Conservation (phyloP, 2,888 invertebrate species). For the Drosophila neotestacea region DNA sequence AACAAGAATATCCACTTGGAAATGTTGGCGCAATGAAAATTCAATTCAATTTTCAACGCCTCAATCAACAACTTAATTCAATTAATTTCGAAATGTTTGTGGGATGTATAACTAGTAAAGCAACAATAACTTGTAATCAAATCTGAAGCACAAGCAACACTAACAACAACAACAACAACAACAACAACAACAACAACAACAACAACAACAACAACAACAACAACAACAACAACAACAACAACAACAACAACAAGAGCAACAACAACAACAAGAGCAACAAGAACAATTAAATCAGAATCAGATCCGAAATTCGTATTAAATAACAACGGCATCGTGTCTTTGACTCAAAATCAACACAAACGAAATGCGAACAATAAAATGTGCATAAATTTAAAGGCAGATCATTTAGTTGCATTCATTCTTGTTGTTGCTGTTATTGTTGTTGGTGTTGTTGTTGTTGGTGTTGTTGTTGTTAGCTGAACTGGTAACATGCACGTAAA, state of each 20-base stretch:
- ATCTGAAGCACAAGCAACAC: conserved; percentile 13
- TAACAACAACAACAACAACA: conserved; percentile 9
- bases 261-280: conserved; percentile 1
- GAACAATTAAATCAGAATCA: conserved; percentile 29
- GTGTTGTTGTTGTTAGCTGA: conserved; percentile 25
- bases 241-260: conserved; percentile 10
- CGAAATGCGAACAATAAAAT: conserved; percentile 59
- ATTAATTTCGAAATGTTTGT: conserved; percentile 73
- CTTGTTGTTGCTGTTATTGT: conserved; percentile 13
- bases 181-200: not conserved
- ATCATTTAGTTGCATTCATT: conserved; percentile 31
- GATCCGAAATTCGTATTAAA: conserved; percentile 56
- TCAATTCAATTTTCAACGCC: conserved; percentile 64
- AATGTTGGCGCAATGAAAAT: conserved; percentile 42
- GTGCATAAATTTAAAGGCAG: conserved; percentile 58
- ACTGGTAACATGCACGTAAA: conserved; percentile 48
- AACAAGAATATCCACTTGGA: conserved; percentile 64
- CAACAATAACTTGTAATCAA: conserved; percentile 27
- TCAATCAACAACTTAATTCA: conserved; percentile 82
- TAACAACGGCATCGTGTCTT: conserved; percentile 42
- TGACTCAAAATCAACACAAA: conserved; percentile 44
- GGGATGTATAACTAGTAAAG: conserved; percentile 34
- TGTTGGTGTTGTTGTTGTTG: conserved; percentile 17
- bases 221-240: conserved; percentile 18
- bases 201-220: not conserved